phyloP scores from a whole-genome alignment of 1,140 invertebrate genomes.

The Drosophila teissieri region DNA sequence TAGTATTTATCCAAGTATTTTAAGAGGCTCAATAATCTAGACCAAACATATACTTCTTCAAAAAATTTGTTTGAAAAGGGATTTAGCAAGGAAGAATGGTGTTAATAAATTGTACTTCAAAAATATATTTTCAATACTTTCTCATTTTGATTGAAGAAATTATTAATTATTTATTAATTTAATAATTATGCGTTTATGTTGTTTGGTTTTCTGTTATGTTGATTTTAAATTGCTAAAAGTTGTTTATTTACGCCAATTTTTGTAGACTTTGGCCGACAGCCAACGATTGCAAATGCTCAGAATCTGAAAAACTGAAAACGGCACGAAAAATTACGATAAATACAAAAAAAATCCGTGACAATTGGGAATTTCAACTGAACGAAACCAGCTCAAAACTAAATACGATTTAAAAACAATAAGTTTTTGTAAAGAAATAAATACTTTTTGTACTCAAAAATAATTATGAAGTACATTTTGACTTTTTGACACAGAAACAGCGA shows the following conservation, averaged over 20 bases:
- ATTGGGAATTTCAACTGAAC: constrained; percentile 19
- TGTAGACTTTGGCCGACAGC: constrained; percentile 72
- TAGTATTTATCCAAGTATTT: neutral
- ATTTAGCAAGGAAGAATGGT: no score
- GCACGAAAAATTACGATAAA: constrained; percentile 23
- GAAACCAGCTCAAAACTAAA: neutral
- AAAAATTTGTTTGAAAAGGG: neutral
- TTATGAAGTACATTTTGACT: constrained; percentile 26
- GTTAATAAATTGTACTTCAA: no score
- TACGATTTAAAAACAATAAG: constrained; percentile 42
- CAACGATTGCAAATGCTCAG: constrained; percentile 62
- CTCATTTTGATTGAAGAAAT: neutral
- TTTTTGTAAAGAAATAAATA: constrained; percentile 34
- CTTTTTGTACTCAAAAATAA: constrained; percentile 4
- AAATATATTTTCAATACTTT: no score
- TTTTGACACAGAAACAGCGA: constrained; percentile 29
- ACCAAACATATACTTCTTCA: neutral
- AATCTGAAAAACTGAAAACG: constrained; percentile 33
- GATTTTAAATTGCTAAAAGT: constrained; percentile 73
- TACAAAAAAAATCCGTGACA: constrained; percentile 27
- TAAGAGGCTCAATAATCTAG: no score
- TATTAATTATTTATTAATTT: neutral
- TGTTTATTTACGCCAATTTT: constrained; percentile 80
- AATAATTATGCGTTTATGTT: constrained; percentile 3
- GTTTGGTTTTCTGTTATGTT: constrained; percentile 32